Conservation (phyloP, 2,113 vertebrate species). For the Patagioenas fasciata region DNA sequence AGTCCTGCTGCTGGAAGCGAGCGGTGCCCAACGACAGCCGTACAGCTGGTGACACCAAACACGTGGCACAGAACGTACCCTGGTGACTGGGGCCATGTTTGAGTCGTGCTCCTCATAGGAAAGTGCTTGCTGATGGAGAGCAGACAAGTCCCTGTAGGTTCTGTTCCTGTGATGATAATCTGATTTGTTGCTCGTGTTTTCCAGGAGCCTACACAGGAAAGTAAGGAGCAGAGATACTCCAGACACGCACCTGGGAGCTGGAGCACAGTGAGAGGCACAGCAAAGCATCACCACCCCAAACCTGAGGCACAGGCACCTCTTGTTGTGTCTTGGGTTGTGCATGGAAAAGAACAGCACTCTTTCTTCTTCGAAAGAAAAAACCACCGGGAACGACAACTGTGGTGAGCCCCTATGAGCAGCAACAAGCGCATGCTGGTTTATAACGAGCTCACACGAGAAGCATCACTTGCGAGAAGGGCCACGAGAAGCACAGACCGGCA, state of each 20-base stretch:
- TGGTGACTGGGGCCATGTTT: neutral
- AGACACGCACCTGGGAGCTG: neutral
- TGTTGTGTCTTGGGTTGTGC: neutral
- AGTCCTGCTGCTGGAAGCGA: rapidly evolving
- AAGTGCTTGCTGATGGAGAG: neutral
- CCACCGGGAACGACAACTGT: neutral
- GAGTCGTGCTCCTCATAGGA: neutral
- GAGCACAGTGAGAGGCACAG: neutral
- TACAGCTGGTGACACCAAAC: rapidly evolving
- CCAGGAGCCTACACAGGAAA: neutral
- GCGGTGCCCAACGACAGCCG: rapidly evolving
- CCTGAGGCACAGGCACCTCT: neutral
- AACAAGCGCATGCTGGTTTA: neutral
- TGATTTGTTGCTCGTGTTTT: neutral
- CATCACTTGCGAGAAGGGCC: neutral
- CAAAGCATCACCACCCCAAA: neutral
- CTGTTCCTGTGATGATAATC: rapidly evolving
- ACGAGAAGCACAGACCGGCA: neutral
- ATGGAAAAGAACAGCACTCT: neutral
- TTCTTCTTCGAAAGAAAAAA: neutral
- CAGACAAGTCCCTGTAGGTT: neutral
- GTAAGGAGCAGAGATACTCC: neutral
- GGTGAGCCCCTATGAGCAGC: neutral
- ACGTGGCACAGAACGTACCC: rapidly evolving
- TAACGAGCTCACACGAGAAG: neutral